Conservation (phyloP, 2,113 vertebrate genomes). For the Hypomesus transpacificus region DNA sequence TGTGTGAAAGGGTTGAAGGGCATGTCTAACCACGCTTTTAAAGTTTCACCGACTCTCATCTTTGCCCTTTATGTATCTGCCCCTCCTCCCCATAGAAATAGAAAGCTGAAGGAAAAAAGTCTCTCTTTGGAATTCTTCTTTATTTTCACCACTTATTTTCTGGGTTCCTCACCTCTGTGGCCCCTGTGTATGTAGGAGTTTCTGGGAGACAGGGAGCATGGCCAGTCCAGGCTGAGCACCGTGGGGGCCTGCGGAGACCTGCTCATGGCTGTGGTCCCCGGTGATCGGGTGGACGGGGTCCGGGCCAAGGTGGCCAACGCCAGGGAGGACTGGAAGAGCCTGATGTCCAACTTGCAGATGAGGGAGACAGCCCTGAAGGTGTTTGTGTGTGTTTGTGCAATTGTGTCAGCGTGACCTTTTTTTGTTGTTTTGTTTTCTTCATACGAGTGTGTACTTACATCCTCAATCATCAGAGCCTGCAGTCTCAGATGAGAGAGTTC, state of each 20-base stretch:
- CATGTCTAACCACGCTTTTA: conserved; percentile 51
- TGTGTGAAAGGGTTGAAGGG: conserved; percentile 17
- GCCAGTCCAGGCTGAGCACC: conserved; percentile 84
- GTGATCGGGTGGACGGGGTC: conserved; percentile 81
- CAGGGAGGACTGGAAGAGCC: conserved; percentile 89
- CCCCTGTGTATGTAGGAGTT: conserved; percentile 78
- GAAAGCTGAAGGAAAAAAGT: background rate
- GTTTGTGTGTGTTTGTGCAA: conserved; percentile 29
- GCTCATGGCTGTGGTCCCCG: conserved; percentile 77
- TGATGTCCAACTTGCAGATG: conserved; percentile 84
- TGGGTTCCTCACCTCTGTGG: conserved; percentile 1
- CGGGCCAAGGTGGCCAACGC: conserved; percentile 77
- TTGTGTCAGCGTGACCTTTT: conserved; percentile 1
- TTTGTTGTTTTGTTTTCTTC: background rate
- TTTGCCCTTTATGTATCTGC: conserved; percentile 32
- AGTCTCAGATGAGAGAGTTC: conserved; percentile 92
- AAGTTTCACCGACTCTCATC: conserved; percentile 52
- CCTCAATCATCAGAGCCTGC: conserved; percentile 75
- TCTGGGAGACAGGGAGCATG: conserved; percentile 87
- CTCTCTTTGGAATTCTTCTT: background rate
- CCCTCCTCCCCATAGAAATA: conserved; percentile 21
- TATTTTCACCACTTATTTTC: conserved; percentile 34
- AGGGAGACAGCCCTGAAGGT: conserved; percentile 89
- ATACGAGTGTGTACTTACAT: background rate
- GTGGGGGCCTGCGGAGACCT: conserved; percentile 85